Percentiles rank a stretch among this genome's conserved stretches.
phyloP scores from a whole-genome alignment of 2,888 invertebrate genomes.

The Tenthredo amoena region DNA sequence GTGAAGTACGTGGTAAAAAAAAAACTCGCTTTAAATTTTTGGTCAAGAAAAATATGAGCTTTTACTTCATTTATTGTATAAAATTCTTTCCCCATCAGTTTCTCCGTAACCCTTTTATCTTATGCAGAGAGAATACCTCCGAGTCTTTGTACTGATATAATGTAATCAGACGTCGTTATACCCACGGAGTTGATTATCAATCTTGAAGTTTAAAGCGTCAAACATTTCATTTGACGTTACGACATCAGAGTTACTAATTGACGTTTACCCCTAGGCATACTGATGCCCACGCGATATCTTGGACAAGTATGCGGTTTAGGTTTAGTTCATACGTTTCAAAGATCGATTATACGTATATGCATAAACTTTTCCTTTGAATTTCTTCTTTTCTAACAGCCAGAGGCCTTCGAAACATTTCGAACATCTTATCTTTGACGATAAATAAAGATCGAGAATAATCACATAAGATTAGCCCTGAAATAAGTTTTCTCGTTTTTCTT shows the following conservation, averaged over 20 bases:
- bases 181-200: slow-evolving; percentile 24
- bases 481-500: too few species aligned
- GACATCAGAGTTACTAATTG: slow-evolving; percentile 26
- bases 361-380: neutral
- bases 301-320: neutral
- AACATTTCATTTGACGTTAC: neutral
- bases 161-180: neutral
- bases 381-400: neutral
- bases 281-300: slow-evolving; percentile 8
- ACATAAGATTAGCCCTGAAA: too few species aligned
- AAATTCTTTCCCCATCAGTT: neutral
- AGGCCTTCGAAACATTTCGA: neutral
- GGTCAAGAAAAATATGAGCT: neutral
- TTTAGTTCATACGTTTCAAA: neutral
- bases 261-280: slow-evolving; percentile 10
- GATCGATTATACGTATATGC: neutral
- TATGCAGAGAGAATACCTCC: neutral
- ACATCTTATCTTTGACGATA: too few species aligned
- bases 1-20: too few species aligned
- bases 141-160: neutral
- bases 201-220: slow-evolving; percentile 35
- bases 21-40: neutral
- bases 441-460: too few species aligned
- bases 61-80: neutral
- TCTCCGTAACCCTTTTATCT: neutral